Evolutionary conservation across 2,797 vertebrate species (phyloP), one percentile per base, ranked within the genome.

Genomic region (Brachyalestes nurse): DNA sequence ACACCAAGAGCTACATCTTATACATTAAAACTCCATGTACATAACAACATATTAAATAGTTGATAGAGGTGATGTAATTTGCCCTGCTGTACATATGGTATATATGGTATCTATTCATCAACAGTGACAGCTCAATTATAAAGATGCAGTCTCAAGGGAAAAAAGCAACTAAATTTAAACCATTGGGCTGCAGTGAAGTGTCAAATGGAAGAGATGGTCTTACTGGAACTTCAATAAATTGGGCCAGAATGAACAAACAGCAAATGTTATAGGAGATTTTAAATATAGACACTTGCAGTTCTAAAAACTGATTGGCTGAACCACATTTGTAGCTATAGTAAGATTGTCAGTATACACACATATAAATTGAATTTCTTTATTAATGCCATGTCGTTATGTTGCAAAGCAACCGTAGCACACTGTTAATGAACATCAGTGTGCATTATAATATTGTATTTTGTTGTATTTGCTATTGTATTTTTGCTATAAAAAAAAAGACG

Each of bases 51-150:
- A 61, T 66, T 34, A 34, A 34, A 58, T 49, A 6, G 19, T 42
- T 12, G 23, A 38, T 78, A 21, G 28, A 6, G 23, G 60, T 8
- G 77, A 78, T 51, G 45, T 71, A 51, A 28, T 72, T 14, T 72
- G 25, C 19, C 9, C 55, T 58, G 66, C 45, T 42, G 7, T 79
- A 57, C 67, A 71, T 45, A 34, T 4, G 34, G 34, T 34, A 21
- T 49, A 62, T 78, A 55, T 40, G 14, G 47, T 49, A n/a, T 25
- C 16, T 42, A 79, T 62, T 40, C 51, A 62, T 42, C 61, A n/a
- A 62, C 14, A 17, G 23, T 28, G 38, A 13, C 58, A 42, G 60
- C 16, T 6, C 38, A 47, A 13, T 38, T 17, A 40, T 67, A 67
- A 67, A 47, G 42, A 47, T 23, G 42, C 42, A 6, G 17, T 49